Evolutionary conservation across 2,113 vertebrate genomes (phyloP), one percentile per base, ranked within the genome.

Genomic region (Zosterops pallidus): DNA sequence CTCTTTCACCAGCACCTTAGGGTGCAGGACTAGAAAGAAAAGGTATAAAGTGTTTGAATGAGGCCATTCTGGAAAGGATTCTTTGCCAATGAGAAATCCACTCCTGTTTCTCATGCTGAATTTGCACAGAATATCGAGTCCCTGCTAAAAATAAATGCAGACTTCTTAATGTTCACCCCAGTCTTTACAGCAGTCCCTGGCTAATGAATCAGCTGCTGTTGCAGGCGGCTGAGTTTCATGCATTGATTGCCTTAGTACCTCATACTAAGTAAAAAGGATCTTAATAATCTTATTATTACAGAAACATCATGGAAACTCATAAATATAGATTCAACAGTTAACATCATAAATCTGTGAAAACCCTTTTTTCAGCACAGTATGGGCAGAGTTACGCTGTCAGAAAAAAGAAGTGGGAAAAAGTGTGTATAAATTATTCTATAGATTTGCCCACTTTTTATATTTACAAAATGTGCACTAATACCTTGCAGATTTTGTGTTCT

Each of bases 311-410:
- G 83, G 65, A 75, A 96, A 94, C 88, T 95, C 90, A 96, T 96
- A 96, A 96, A 96, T 90, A 93, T 69, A 94, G 83, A 95, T 92
- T 96, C 72, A 96, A 96, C n/a, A 57, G 76, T 92, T 95, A 93
- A 88, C 76, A 95, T 81, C 86, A 84, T 33, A 79, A 78, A 81
- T 39, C 68, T 53, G 31, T 64, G 76, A 71, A 90, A 97, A 68
- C 11, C 46, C 44, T 89, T 93, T 94, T 86, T 92, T 92, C 90
- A 89, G 83, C 83, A 92, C 92, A 94, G 88, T 94, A 82, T 78
- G 69, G 86, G 86, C 68, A 86, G 69, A 81, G 75, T 78, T 80
- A 77, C 6, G 44, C 39, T 88, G 92, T 78, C 83, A 93, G 90
- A 69, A 33, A 89, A 83, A 88, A 86, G 68, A 75, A 67, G 14